Base-by-base conservation (phyloP, 2,888 invertebrate genomes). In the Cosmorhoe ocellata region DNA sequence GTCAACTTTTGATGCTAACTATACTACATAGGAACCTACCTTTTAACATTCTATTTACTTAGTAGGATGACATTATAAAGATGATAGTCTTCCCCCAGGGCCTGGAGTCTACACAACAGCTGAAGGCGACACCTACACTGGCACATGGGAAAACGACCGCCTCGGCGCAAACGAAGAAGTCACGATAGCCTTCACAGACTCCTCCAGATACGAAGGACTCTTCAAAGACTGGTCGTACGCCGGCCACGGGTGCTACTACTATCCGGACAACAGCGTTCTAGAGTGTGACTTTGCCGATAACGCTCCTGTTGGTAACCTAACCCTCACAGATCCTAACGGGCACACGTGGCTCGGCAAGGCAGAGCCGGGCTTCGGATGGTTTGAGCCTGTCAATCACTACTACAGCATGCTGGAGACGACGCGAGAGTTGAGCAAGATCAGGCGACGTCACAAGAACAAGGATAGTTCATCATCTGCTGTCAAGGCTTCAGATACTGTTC, bases 71-170 rank as follows among this genome's bases (percentile, higher is more conserved):
- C n/a, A n/a, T n/a, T n/a, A n/a, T n/a, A n/a, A n/a, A n/a, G n/a
- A n/a, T n/a, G n/a, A n/a, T n/a, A n/a, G n/a, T n/a, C n/a, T n/a
- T n/a, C n/a, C n/a, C 18, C 18, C 44, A 90, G 92, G 91, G 2
- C 69, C 61, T 0, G 93, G 93, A 6, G 72, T 76, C 8, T 93
- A 94, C 61, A 84, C 65, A 1, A 93, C 93, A 0, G 88, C 88
- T 3, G 92, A 93, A 63, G 92, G 91, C 0, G 92, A 93, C 60
- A 64, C 64, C 0, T 93, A 93, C 67, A 64, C 74, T 14, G 93
- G 92, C 4, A 61, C 61, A 1, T 94, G 93, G 93, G 85, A 90
- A 0, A 69, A 78, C 8, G 93, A 93, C 64, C 81, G 81, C 41
- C 71, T 93, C 1, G 75, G 77, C 0, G 77, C 75, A 12, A 69